Base-by-base conservation (phyloP, 2,797 vertebrate species). In the Trachurus trachurus region DNA sequence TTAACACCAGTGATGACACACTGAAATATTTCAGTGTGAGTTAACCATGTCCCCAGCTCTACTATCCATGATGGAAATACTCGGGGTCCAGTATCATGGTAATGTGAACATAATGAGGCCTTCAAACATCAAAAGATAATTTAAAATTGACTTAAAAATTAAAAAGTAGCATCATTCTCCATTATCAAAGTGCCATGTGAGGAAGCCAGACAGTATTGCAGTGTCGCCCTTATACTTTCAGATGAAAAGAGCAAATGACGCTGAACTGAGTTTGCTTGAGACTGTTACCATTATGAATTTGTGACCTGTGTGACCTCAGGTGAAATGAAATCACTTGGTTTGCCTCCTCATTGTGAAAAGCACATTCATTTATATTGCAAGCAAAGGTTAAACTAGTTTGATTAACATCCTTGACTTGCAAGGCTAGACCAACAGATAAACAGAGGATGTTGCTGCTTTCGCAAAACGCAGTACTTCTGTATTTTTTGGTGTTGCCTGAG, bases 401-500 rank as follows among this genome's bases (percentile, higher is more conserved):
- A 76, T 70, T 75, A n/a, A 40, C 1, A 1, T 12, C 72, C 34
- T 53, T 69, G 59, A 58, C 44, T 67, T 62, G 13, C 12, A 12
- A 34, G 17, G 60, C 50, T 39, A 60, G 50, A 85, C 65, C 53
- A 85, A 66, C 39, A 78, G 66, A 78, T 72, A 68, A 66, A 73
- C 40, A 31, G 62, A 67, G 66, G 61, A 76, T 50, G 42, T 65
- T 76, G 56, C 62, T 72, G 60, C 53, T 78, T 66, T 78, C 63
- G 59, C 65, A 74, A 82, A 85, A 84, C 29, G 77, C 26, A 72
- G 47, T 74, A 71, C 37, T 68, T 81, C 12, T 78, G 26, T 72
- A 67, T 76, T 47, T 65, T 82, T 77, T 71, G 69, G 22, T 83
- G 61, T 73, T 44, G 62, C 65, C 39, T 54, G 56, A 66, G 52